Evolutionary conservation across 2,888 invertebrate species (phyloP).

Genomic region (Apamea sordens): DNA sequence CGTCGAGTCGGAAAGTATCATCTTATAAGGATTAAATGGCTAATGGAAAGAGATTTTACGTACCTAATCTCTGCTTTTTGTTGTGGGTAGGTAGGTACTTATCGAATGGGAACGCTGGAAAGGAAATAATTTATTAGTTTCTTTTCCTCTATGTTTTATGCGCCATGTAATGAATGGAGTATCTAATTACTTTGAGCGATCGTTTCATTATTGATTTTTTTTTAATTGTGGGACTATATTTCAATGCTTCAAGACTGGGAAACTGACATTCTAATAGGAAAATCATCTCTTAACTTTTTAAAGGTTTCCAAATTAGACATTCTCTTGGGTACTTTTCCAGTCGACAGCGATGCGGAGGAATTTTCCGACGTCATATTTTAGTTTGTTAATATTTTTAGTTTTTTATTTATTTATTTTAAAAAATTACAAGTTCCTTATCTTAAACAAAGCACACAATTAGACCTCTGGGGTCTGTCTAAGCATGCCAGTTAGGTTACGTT

Average conservation of each 20-base stretch:
- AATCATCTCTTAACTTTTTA: not conserved
- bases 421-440: too few species aligned
- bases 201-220: not conserved
- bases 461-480: too few species aligned
- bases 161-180: conserved; percentile 18
- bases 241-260: not conserved
- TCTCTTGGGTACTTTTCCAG: not conserved
- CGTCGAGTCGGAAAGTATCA: conserved; percentile 61
- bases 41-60: conserved; percentile 72
- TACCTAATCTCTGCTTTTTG: conserved; percentile 61
- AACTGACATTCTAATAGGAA: not conserved
- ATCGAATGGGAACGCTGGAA: conserved; percentile 46
- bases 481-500: not conserved
- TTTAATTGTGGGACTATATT: not conserved
- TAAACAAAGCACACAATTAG: too few species aligned
- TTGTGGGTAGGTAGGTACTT: conserved; percentile 58
- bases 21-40: conserved; percentile 73
- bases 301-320: not conserved
- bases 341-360: not conserved
- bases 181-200: conserved; percentile 16
- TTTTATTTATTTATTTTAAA: too few species aligned
- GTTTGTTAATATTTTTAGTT: not conserved
- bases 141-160: conserved; percentile 12
- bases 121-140: conserved; percentile 33
- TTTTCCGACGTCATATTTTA: not conserved